Evolutionary conservation across 2,113 vertebrate genomes (phyloP).

Genomic region (Lepus timidus): DNA sequence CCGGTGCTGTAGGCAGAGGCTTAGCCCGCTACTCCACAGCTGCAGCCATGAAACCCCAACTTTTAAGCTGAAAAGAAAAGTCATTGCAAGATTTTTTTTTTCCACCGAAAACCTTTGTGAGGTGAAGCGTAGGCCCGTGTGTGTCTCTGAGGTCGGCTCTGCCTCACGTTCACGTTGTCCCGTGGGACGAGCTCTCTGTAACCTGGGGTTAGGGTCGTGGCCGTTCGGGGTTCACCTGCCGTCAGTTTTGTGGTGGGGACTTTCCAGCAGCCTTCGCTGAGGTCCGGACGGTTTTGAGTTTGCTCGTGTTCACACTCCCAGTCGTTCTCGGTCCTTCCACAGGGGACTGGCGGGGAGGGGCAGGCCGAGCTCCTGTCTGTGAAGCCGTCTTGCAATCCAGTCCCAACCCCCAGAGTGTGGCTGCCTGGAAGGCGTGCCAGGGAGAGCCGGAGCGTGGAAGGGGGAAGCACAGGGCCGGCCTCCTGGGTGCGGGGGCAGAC

Average conservation of each 20-base stretch:
- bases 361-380: background rate
- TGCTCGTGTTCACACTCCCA: background rate
- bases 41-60: too few species aligned
- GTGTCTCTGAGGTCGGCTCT: background rate
- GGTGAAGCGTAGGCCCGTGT: background rate
- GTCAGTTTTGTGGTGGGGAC: background rate
- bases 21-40: too few species aligned
- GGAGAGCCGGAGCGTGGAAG: constrained; percentile 29
- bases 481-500: background rate
- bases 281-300: constrained; percentile 25
- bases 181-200: background rate
- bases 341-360: too few species aligned
- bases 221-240: background rate
- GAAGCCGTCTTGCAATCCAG: background rate
- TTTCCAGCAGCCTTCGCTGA: background rate
- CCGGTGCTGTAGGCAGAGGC: too few species aligned
- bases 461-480: background rate
- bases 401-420: background rate
- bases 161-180: background rate
- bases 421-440: background rate
- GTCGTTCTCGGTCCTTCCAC: background rate
- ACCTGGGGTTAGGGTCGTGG: background rate
- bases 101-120: background rate
- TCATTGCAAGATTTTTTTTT: background rate
- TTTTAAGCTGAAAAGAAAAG: too few species aligned